phyloP scores from a whole-genome alignment of 2,113 vertebrate species.

The Speoplatyrhinus poulsoni region DNA sequence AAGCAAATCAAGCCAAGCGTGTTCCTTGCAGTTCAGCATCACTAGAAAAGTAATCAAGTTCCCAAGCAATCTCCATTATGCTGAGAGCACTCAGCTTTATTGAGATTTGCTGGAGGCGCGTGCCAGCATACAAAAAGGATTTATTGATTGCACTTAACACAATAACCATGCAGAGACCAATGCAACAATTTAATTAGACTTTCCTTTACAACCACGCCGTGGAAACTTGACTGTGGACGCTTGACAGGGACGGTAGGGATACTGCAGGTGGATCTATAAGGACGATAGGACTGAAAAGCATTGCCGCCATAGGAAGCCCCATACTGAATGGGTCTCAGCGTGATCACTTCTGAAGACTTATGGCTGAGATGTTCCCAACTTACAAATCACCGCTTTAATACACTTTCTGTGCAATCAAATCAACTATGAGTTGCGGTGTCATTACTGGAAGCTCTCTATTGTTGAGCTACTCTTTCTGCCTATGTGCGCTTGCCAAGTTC shows the following conservation, averaged over 20 bases:
- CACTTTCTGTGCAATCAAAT: slow-evolving; percentile 6
- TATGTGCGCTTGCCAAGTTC: neutral
- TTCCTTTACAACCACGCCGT: slow-evolving; percentile 48
- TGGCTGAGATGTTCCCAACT: slow-evolving; percentile 5
- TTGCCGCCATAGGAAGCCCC: neutral
- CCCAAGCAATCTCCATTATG: slow-evolving; percentile 78
- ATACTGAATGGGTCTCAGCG: neutral
- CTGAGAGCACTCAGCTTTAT: slow-evolving; percentile 77
- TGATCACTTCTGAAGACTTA: neutral
- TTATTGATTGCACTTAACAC: slow-evolving; percentile 83
- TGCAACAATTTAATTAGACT: slow-evolving; percentile 73
- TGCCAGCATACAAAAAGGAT: slow-evolving; percentile 70
- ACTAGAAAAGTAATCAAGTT: slow-evolving; percentile 75
- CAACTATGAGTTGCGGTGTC: neutral
- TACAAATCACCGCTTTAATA: slow-evolving; percentile 2
- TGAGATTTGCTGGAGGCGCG: slow-evolving; percentile 68
- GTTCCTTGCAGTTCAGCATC: slow-evolving; percentile 38
- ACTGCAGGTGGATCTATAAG: slow-evolving; percentile 35
- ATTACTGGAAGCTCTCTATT: neutral
- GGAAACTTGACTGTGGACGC: slow-evolving; percentile 5
- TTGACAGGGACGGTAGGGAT: slow-evolving; percentile 15
- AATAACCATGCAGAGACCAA: slow-evolving; percentile 77
- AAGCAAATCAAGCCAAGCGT: slow-evolving; percentile 51
- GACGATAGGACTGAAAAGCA: slow-evolving; percentile 23
- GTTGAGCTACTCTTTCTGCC: neutral